Percentiles rank a stretch among this genome's conserved stretches.
These are phyloP conservation scores for Porites rus DNA, from an alignment of 92 coral and sea anemone genomes.

Conservation along the genomic window DNA sequence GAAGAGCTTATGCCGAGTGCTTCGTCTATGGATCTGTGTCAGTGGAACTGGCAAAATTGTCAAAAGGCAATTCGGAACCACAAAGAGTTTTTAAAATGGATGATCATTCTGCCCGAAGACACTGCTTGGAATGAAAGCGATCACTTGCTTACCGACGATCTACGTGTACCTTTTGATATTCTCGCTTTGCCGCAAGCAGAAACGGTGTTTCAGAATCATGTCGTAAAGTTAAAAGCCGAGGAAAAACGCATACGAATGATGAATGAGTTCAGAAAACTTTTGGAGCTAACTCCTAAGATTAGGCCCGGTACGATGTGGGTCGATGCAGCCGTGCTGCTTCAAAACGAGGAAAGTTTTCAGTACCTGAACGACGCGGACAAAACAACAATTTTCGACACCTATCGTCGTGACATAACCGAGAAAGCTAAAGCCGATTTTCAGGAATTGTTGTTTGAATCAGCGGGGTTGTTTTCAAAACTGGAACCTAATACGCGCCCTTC, in stretches of 20 bases:
- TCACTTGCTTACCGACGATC: constrained; percentile 80
- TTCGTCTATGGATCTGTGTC: constrained; percentile 78
- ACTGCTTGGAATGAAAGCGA: constrained; percentile 98
- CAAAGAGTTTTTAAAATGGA: constrained; percentile 86
- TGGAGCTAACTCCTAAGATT: constrained; percentile 96
- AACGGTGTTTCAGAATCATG: constrained; percentile 80
- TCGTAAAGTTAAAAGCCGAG: constrained; percentile 90
- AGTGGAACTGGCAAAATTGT: constrained; percentile 90
- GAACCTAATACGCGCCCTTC: constrained; percentile 90
- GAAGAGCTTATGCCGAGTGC: constrained; percentile 93
- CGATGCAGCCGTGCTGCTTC: constrained; percentile 81
- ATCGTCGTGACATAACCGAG: constrained; percentile 88
- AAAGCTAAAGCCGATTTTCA: constrained; percentile 95
- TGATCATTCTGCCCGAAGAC: constrained; percentile 79
- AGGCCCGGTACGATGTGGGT: constrained; percentile 96
- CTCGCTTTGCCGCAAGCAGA: constrained; percentile 78
- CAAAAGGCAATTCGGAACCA: constrained; percentile 86
- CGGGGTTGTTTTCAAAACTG: constrained; percentile 87
- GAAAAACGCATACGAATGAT: constrained; percentile 90
- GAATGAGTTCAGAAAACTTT: constrained; percentile 90
- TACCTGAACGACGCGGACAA: constrained; percentile 87
- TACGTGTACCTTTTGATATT: constrained; percentile 89
- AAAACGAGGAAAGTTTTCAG: constrained; percentile 96
- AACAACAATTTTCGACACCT: constrained; percentile 81
- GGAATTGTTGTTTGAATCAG: constrained; percentile 96